Evolutionary conservation across 2,888 invertebrate species (phyloP).

Genomic region (Argyra leucocephala): DNA sequence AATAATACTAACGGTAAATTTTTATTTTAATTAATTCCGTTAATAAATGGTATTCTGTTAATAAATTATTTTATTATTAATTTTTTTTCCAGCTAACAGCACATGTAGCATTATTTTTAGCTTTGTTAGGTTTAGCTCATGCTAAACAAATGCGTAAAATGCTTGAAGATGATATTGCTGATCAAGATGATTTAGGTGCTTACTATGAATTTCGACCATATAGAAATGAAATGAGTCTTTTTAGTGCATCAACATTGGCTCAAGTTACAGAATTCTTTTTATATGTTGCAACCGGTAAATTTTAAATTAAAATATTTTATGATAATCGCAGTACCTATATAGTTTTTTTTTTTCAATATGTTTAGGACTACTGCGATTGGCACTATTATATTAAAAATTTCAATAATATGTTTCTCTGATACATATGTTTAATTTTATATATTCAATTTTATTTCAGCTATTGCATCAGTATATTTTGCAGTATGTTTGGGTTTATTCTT

Average conservation of each 20-base stretch:
- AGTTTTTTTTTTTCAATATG: too few species aligned
- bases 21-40: too few species aligned
- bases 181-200: slow-evolving; percentile 39
- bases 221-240: slow-evolving; percentile 37
- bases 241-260: slow-evolving; percentile 36
- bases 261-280: slow-evolving; percentile 36
- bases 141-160: slow-evolving; percentile 41
- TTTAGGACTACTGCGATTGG: too few species aligned
- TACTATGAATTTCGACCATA: slow-evolving; percentile 38
- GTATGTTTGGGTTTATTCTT: slow-evolving; percentile 37
- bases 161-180: slow-evolving; percentile 39
- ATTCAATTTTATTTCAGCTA: slow-evolving; percentile 21
- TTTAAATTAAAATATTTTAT: too few species aligned
- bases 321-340: too few species aligned
- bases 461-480: slow-evolving; percentile 34
- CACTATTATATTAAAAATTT: too few species aligned
- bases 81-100: slow-evolving; percentile 35
- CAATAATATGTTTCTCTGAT: too few species aligned
- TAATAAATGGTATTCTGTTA: too few species aligned
- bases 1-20: too few species aligned
- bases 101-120: slow-evolving; percentile 38
- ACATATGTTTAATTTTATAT: slow-evolving; percentile 24
- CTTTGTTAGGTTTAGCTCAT: slow-evolving; percentile 39
- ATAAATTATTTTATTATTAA: slow-evolving; percentile 14
- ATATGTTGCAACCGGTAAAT: slow-evolving; percentile 30